Evolutionary conservation across 2,797 vertebrate species (phyloP).

Genomic region (Sarcoramphus papa): DNA sequence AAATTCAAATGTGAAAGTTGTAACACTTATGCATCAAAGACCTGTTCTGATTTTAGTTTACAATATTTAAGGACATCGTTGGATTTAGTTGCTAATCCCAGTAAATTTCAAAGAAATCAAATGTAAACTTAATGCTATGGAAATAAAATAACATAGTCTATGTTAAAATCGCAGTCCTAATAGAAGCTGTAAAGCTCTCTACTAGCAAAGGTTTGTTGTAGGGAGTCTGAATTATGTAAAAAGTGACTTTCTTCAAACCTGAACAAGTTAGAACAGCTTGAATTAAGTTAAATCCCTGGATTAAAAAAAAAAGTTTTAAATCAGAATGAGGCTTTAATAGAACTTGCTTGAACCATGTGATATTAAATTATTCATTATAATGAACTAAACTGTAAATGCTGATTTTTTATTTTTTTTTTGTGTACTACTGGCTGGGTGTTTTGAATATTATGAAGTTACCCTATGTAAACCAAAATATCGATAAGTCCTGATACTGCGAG

Average conservation of each 20-base stretch:
- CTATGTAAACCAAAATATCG: background rate
- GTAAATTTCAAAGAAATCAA: background rate
- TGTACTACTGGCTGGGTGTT: background rate
- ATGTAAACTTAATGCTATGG: background rate
- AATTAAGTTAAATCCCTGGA: background rate
- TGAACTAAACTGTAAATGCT: background rate
- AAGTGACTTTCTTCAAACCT: background rate
- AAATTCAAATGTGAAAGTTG: slow-evolving; percentile 55
- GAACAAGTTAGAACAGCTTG: background rate
- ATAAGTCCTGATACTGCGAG: background rate
- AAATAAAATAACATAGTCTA: background rate
- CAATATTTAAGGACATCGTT: background rate
- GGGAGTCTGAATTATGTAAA: background rate
- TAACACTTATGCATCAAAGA: slow-evolving; percentile 4
- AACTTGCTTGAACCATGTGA: background rate
- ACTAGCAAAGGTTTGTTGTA: background rate
- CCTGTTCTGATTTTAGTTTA: slow-evolving; percentile 15
- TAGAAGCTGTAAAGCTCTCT: slow-evolving; percentile 2
- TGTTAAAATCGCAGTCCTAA: background rate
- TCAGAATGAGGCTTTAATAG: background rate
- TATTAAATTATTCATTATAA: background rate
- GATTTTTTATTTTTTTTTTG: background rate
- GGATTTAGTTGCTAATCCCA: background rate
- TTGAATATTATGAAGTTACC: background rate
- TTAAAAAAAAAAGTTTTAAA: background rate